These are phyloP conservation scores for Streblospio benedicti DNA, from an alignment of 1,140 invertebrate species.

Conservation along the genomic window DNA sequence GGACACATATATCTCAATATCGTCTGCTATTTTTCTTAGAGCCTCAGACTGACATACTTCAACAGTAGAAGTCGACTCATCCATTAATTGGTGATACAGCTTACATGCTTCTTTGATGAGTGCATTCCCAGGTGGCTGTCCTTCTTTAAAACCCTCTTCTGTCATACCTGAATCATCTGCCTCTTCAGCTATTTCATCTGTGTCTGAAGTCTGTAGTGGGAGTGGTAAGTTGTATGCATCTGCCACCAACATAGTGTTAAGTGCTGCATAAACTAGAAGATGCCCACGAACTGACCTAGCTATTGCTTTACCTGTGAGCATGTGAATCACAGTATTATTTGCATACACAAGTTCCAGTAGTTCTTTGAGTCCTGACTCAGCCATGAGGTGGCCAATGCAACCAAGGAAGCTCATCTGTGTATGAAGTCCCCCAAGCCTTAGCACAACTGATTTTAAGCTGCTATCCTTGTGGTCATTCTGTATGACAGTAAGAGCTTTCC, in stretches of 20 bases:
- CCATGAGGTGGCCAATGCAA: conserved; percentile 40
- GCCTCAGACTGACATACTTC: too few relatives aligned
- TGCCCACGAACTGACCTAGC: conserved; percentile 29
- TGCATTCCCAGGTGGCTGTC: too few relatives aligned
- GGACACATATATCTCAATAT: too few relatives aligned
- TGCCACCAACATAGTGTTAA: conserved; percentile 7
- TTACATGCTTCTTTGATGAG: too few relatives aligned
- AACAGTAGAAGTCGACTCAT: too few relatives aligned
- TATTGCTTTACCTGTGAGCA: conserved; percentile 10
- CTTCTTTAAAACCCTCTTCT: too few relatives aligned
- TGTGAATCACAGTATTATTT: not conserved
- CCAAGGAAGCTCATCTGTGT: conserved; percentile 28
- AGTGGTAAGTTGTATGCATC: not conserved
- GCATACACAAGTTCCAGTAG: conserved; percentile 4
- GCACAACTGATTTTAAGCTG: conserved; percentile 9
- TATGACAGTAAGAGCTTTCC: conserved; percentile 24
- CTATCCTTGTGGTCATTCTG: conserved; percentile 9
- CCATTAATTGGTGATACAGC: too few relatives aligned
- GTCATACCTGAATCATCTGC: too few relatives aligned
- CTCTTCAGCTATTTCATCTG: too few relatives aligned
- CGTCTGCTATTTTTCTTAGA: too few relatives aligned
- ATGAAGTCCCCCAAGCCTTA: conserved; percentile 20
- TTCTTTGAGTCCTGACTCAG: conserved; percentile 40
- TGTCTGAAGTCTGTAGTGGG: too few relatives aligned
- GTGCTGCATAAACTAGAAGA: conserved; percentile 27